These are phyloP conservation scores for Cephus pulcher DNA, from an alignment of 2,888 invertebrate genomes.

Conservation along the genomic window DNA sequence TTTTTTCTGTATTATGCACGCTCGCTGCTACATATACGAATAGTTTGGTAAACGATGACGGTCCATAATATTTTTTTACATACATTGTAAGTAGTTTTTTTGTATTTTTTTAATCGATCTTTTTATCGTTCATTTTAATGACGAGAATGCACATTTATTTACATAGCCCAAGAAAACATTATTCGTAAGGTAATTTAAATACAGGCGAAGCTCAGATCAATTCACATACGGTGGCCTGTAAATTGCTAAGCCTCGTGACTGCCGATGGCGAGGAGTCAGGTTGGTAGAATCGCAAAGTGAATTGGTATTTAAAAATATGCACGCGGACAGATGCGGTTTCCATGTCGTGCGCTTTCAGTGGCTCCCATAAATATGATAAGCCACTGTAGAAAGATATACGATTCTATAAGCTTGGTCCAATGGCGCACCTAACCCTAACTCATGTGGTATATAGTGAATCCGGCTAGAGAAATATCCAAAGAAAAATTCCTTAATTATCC, in stretches of 20 bases:
- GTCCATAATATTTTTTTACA: background rate
- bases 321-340: conserved; percentile 56
- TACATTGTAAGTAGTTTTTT: background rate
- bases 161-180: background rate
- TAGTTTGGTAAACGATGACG: background rate
- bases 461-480: background rate
- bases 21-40: no score
- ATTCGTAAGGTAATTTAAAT: background rate
- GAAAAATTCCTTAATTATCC: conserved; percentile 41
- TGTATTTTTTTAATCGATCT: background rate
- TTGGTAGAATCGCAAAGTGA: conserved; percentile 22
- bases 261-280: background rate
- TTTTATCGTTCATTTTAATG: background rate
- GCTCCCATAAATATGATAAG: conserved; percentile 62
- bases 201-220: background rate
- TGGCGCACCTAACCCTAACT: background rate
- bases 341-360: conserved; percentile 54
- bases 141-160: background rate
- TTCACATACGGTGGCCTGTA: background rate
- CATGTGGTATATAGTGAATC: background rate
- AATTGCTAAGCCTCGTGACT: background rate
- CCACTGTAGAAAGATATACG: conserved; percentile 51
- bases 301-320: conserved; percentile 63
- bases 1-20: no score
- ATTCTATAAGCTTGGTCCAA: conserved; percentile 2